These are phyloP conservation scores for Pavo muticus DNA, from an alignment of 2,113 vertebrate genomes.

Conservation along the genomic window DNA sequence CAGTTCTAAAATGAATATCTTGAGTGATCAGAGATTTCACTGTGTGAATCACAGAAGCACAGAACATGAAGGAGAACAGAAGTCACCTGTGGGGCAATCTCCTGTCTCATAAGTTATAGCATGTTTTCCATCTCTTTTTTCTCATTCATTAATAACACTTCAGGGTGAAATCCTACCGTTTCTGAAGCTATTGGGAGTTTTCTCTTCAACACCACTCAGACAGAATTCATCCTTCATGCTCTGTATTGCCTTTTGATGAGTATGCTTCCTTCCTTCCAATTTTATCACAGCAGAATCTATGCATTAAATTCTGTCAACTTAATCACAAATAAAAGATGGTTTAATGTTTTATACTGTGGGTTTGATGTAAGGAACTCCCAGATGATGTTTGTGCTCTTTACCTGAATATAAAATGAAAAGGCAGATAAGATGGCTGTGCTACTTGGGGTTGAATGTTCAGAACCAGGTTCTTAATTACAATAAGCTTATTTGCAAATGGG, in stretches of 20 bases:
- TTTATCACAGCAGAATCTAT: background rate
- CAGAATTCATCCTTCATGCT: background rate
- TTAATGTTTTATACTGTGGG: background rate
- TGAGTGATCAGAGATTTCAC: background rate
- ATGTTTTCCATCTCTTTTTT: background rate
- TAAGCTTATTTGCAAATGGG: background rate
- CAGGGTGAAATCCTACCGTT: background rate
- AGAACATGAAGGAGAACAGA: background rate
- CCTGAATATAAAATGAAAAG: background rate
- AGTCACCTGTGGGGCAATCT: background rate
- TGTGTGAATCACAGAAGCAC: background rate
- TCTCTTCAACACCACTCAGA: background rate
- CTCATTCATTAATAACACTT: background rate
- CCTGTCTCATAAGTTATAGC: background rate
- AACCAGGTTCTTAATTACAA: background rate
- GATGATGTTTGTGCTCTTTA: background rate
- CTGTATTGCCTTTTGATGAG: background rate
- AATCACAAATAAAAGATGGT: background rate
- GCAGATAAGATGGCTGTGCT: background rate
- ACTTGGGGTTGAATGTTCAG: accelerated
- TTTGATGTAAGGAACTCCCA: background rate
- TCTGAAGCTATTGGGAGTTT: background rate
- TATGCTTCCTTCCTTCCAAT: background rate
- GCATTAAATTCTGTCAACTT: background rate
- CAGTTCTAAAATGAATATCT: background rate